Conservation (phyloP, 2,113 vertebrate genomes). For the Oryzias javanicus region DNA sequence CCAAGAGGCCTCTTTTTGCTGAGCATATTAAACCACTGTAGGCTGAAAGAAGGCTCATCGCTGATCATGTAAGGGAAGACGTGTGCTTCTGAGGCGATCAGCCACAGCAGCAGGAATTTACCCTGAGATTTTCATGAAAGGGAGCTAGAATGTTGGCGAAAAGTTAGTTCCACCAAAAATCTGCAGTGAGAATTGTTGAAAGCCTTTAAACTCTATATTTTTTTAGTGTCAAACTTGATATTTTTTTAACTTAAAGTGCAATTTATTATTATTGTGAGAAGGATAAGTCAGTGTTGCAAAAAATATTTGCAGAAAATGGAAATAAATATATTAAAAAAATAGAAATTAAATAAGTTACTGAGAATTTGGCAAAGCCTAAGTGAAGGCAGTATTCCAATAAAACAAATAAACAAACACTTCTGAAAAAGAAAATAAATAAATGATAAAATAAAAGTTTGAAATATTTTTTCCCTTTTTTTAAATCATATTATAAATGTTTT, state of each 20-base stretch:
- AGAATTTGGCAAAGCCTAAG: conserved; percentile 1
- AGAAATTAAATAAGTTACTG: background rate
- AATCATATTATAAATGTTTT: conserved; percentile 15
- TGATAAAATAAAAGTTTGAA: background rate
- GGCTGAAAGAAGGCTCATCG: conserved; percentile 50
- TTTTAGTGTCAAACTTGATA: too few relatives aligned
- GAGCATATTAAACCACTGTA: conserved; percentile 61
- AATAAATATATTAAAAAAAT: conserved; percentile 7
- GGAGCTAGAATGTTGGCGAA: background rate
- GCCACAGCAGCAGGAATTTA: conserved; percentile 14
- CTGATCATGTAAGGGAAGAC: conserved; percentile 42
- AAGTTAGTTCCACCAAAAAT: background rate
- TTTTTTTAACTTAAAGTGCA: too few relatives aligned
- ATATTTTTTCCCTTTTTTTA: too few relatives aligned
- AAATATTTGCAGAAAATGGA: too few relatives aligned
- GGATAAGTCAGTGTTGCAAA: too few relatives aligned
- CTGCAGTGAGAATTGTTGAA: too few relatives aligned
- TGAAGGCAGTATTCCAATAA: conserved; percentile 11
- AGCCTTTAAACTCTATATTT: too few relatives aligned
- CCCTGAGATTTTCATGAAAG: conserved; percentile 5
- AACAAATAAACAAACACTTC: background rate
- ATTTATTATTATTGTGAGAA: too few relatives aligned
- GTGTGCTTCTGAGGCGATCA: conserved; percentile 37
- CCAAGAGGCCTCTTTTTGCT: conserved; percentile 63
- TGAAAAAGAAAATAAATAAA: conserved; percentile 5